Evolutionary conservation across 1,140 invertebrate species (phyloP).

Genomic region (Telenomus remus): DNA sequence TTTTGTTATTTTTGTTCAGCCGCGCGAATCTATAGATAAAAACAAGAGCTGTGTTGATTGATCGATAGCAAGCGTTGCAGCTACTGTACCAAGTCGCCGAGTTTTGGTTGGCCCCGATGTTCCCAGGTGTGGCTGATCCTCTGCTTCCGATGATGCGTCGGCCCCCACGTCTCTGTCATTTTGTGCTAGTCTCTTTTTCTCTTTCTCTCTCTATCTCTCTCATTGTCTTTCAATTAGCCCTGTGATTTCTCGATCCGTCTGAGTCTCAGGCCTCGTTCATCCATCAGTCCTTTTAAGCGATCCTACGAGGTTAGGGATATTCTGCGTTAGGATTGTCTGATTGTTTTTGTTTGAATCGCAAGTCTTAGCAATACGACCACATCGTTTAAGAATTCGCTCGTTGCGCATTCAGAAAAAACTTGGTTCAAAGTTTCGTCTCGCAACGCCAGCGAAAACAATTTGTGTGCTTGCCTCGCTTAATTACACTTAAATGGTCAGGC

Average conservation of each 20-base stretch:
- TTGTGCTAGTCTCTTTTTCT: slow-evolving; percentile 29
- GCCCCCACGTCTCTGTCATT: slow-evolving; percentile 58
- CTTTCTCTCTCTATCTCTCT: slow-evolving; percentile 32
- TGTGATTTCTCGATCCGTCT: slow-evolving; percentile 52
- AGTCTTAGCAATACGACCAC: neutral
- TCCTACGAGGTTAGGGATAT: slow-evolving; percentile 70
- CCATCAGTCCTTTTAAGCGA: slow-evolving; percentile 70
- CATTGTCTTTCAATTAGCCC: slow-evolving; percentile 34
- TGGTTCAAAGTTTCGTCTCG: neutral
- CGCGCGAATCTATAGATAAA: neutral
- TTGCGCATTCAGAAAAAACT: slow-evolving; percentile 1
- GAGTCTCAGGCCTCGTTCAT: slow-evolving; percentile 61
- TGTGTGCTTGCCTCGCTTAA: slow-evolving; percentile 9
- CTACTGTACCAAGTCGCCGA: neutral
- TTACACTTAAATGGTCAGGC: slow-evolving; percentile 30
- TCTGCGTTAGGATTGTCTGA: slow-evolving; percentile 50
- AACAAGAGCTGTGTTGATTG: neutral
- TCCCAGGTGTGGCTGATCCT: neutral
- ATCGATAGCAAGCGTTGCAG: neutral
- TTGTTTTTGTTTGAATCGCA: slow-evolving; percentile 9
- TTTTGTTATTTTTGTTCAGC: neutral
- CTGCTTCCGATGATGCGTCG: slow-evolving; percentile 55
- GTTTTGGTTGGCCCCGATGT: too few species aligned
- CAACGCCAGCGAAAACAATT: neutral
- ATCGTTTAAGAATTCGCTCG: neutral